phyloP scores from a whole-genome alignment of 1,140 invertebrate species.

The Heliothis virescens region DNA sequence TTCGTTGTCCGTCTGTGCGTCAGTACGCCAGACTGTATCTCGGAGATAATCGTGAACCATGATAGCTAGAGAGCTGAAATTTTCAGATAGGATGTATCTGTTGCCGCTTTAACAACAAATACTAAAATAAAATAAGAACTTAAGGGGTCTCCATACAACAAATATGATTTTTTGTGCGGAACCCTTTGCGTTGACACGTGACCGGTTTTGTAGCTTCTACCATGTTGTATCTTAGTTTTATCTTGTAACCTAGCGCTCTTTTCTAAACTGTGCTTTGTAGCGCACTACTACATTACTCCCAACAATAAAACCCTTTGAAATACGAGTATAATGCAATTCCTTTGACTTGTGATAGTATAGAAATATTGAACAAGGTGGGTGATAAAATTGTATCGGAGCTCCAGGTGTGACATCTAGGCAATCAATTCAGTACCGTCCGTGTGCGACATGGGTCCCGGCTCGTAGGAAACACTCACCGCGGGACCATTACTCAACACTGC shows the following conservation, averaged over 20 bases:
- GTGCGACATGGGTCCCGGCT: slow-evolving; percentile 37
- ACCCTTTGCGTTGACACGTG: too few species aligned
- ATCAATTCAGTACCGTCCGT: slow-evolving; percentile 44
- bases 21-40: too few species aligned
- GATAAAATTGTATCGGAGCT: slow-evolving; percentile 36
- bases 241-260: not conserved
- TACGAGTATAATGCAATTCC: slow-evolving; percentile 5
- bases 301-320: slow-evolving; percentile 10
- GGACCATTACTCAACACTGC: slow-evolving; percentile 52
- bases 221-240: slow-evolving; percentile 2
- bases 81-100: too few species aligned
- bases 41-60: too few species aligned
- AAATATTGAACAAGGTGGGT: slow-evolving; percentile 38
- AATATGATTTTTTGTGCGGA: too few species aligned
- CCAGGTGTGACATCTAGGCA: slow-evolving; percentile 38
- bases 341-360: slow-evolving; percentile 25
- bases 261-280: not conserved
- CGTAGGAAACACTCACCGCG: slow-evolving; percentile 36
- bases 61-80: too few species aligned
- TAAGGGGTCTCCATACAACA: too few species aligned
- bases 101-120: too few species aligned
- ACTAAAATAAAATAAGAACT: too few species aligned
- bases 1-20: too few species aligned
- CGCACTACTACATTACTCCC: not conserved
- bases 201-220: too few species aligned